Evolutionary conservation across 35 echinoderm and acorn worm genomes (phyloP), one percentile per base, ranked within the genome.

Genomic region (Acanthaster planci): DNA sequence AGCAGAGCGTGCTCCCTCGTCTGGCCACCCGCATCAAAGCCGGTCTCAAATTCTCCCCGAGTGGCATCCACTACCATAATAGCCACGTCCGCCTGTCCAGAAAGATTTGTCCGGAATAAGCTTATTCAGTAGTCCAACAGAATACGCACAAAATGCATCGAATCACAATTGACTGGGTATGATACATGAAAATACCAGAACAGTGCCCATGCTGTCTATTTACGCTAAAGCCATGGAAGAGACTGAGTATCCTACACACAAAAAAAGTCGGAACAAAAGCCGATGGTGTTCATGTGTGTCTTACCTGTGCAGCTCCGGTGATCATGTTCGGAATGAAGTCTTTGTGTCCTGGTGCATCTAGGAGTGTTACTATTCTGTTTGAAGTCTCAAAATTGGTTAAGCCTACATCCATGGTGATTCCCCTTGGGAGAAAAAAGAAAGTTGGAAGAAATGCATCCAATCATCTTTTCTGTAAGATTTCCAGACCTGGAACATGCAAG

Each of bases 291-390:
- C 0, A 72, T 14, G 64, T 12, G 64, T 16, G 52, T 8, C 81
- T 79, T 80, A 99, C 96, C 92, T 99, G 96, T 10, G 96, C 96
- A 78, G 96, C 89, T 52, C 96, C 96, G 39, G 92, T 99, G 47
- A 99, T 99, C 96, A 99, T 99, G 59, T 99, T 99, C 8, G 96
- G 96, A 21, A 99, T 99, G 78, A 99, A 99, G 60, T 99, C 96
- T 84, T 99, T 99, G 57, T 99, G 96, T 50, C 96, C 96, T 3
- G 92, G 96, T 40, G 96, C 96, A 92, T 99, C 96, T 18, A 99
- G 86, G 8, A 99, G 51, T 2, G 96, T 99, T 32, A 99, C 92
- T 44, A 89, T 78, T 59, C 82, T 88, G 44, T 99, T 84, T 29
- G 89, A 40, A 22, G 96, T 99, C 59, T 99, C 92, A 86, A 99